Evolutionary conservation across 1,140 invertebrate species (phyloP).

Genomic region (Helicoverpa zea): DNA sequence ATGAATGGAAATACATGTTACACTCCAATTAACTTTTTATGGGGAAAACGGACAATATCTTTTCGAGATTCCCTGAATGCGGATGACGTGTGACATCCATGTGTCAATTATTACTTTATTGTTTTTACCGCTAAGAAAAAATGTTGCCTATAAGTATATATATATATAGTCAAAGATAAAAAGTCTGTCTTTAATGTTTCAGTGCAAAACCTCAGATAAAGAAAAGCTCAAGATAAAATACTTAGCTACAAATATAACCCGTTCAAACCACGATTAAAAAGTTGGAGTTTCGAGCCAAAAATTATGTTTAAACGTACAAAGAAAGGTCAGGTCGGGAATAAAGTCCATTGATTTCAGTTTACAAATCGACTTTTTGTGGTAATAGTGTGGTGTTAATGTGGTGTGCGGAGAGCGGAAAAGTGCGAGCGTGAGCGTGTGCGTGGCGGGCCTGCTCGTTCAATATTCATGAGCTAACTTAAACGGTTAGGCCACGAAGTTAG

Average conservation of each 20-base stretch:
- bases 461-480: constrained; percentile 73
- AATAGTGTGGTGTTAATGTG: constrained; percentile 64
- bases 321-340: constrained; percentile 41
- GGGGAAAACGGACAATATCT: too few relatives aligned
- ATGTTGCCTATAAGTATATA: too few relatives aligned
- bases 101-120: too few relatives aligned
- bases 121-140: too few relatives aligned
- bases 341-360: constrained; percentile 65
- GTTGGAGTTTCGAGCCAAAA: background rate
- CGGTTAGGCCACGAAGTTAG: constrained; percentile 50
- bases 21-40: too few relatives aligned
- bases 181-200: too few relatives aligned
- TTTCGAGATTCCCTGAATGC: too few relatives aligned
- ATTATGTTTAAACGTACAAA: constrained; percentile 43
- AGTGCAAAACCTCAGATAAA: background rate
- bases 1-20: too few relatives aligned
- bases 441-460: constrained; percentile 61
- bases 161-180: too few relatives aligned
- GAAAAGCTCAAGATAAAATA: background rate
- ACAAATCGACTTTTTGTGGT: constrained; percentile 63
- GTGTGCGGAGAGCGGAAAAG: constrained; percentile 53
- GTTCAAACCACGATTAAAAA: constrained; percentile 3
- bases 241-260: background rate
- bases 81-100: too few relatives aligned
- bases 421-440: constrained; percentile 46